Conservation (phyloP, 2,113 vertebrate genomes). For the Xiphorhynchus elegans region DNA sequence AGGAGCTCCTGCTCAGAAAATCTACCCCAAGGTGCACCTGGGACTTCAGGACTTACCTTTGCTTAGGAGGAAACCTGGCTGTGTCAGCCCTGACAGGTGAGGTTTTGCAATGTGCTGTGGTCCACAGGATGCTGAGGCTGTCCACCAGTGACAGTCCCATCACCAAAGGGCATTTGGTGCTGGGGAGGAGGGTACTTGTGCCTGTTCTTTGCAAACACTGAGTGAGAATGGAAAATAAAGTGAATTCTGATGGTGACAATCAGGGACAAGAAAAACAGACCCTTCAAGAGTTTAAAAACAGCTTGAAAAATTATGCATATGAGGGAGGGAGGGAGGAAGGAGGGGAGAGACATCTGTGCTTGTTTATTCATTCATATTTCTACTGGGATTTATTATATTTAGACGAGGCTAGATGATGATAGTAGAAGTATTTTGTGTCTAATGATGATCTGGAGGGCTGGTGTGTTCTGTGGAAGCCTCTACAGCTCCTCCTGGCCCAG, state of each 20-base stretch:
- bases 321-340: not conserved
- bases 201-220: not conserved
- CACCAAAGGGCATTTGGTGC: not conserved
- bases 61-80: not conserved
- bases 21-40: not conserved
- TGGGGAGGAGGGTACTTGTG: not conserved
- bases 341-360: not conserved
- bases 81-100: accelerated
- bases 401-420: not conserved
- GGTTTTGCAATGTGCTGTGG: accelerated
- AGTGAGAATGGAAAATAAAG: not conserved
- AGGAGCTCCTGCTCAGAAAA: not conserved
- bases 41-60: not conserved
- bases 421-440: not conserved
- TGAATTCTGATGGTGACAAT: not conserved
- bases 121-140: not conserved
- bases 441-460: not conserved
- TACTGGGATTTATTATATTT: not conserved
- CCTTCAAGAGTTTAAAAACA: not conserved
- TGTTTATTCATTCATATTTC: slow-evolving; percentile 30
- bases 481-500: not conserved
- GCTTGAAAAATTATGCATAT: not conserved
- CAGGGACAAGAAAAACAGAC: not conserved
- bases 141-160: not conserved
- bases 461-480: not conserved